phyloP scores from a whole-genome alignment of 2,888 invertebrate species.

The Caenorhabditis japonica region DNA sequence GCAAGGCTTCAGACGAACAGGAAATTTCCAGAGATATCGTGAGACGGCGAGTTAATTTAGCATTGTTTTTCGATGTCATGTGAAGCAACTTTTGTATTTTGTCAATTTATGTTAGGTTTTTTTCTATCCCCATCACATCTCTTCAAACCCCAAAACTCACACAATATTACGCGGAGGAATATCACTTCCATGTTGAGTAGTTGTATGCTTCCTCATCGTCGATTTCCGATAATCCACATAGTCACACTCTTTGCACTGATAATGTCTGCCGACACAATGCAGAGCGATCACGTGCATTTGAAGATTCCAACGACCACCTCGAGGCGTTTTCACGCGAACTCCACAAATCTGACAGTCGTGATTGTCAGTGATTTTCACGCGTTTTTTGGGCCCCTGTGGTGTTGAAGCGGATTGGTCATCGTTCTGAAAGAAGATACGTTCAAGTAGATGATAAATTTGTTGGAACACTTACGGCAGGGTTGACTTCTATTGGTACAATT shows the following conservation, averaged over 20 bases:
- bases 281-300: constrained; percentile 64
- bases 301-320: constrained; percentile 61
- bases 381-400: neutral
- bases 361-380: constrained; percentile 27
- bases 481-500: constrained; percentile 39
- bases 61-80: too few relatives aligned
- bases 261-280: constrained; percentile 50
- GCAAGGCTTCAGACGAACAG: too few relatives aligned
- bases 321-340: constrained; percentile 54
- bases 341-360: constrained; percentile 55
- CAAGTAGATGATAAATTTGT: too few relatives aligned
- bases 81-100: too few relatives aligned
- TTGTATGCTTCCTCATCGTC: constrained; percentile 54
- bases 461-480: constrained; percentile 8
- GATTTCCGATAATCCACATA: constrained; percentile 59
- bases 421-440: constrained; percentile 1
- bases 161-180: constrained; percentile 52
- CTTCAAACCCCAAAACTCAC: constrained; percentile 41
- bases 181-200: constrained; percentile 49
- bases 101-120: too few relatives aligned
- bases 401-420: constrained; percentile 26
- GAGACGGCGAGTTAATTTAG: too few relatives aligned
- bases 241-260: constrained; percentile 48
- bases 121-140: too few relatives aligned
- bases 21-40: neutral